Evolutionary conservation across 1,140 invertebrate species (phyloP).

Genomic region (Anthonomus grandis): DNA sequence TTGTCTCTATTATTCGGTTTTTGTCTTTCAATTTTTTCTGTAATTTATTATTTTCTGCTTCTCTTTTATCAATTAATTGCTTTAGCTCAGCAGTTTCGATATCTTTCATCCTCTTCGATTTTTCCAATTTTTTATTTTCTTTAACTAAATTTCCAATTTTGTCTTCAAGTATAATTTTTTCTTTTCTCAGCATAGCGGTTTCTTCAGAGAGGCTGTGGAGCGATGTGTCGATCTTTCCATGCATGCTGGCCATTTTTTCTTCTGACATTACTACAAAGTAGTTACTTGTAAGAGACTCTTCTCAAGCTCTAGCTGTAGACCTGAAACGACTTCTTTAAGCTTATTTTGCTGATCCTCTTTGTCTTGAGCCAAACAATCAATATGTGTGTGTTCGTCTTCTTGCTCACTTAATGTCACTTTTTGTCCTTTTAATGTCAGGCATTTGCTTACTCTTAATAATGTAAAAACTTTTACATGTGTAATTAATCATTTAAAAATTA

Average conservation of each 20-base stretch:
- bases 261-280: constrained; percentile 41
- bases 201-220: constrained; percentile 27
- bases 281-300: constrained; percentile 38
- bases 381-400: constrained; percentile 45
- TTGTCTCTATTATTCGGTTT: constrained; percentile 13
- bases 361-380: constrained; percentile 40
- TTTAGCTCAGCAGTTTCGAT: constrained; percentile 1
- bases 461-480: no score
- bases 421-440: no score
- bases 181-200: not conserved
- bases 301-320: constrained; percentile 40
- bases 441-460: no score
- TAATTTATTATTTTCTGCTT: not conserved
- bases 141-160: not conserved
- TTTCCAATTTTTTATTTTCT: constrained; percentile 7
- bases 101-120: no score
- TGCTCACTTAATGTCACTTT: no score
- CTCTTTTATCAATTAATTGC: not conserved
- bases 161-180: constrained; percentile 8
- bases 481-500: no score
- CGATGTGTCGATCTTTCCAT: constrained; percentile 39
- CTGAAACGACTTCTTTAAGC: constrained; percentile 35
- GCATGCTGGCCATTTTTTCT: constrained; percentile 40
- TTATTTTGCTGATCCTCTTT: constrained; percentile 42
- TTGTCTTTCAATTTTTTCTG: constrained; percentile 14